Percentiles rank a stretch among this genome's conserved stretches.
Conservation (phyloP, 2,797 vertebrate genomes). For the Darevskia nairensis region DNA sequence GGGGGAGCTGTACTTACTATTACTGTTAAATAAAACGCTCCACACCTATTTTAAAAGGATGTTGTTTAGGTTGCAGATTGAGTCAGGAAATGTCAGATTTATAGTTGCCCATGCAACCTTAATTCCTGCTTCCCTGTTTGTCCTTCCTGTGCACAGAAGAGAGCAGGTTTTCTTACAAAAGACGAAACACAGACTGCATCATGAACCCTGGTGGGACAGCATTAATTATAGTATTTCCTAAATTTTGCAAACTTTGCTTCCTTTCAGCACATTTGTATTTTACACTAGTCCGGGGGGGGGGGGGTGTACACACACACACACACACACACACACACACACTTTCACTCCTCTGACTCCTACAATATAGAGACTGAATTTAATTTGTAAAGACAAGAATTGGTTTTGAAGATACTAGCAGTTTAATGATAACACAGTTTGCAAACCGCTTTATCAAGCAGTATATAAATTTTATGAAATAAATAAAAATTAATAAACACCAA, state of each 20-base stretch:
- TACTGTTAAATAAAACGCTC: conserved; percentile 11
- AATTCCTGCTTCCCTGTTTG: conserved; percentile 30
- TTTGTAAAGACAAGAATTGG: too few relatives aligned
- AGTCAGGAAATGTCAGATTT: conserved; percentile 44
- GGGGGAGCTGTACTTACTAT: not conserved
- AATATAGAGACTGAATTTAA: not conserved
- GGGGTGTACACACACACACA: not conserved
- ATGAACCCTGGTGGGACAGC: conserved; percentile 6
- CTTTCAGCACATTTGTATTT: conserved; percentile 21
- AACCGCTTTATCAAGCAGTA: too few relatives aligned
- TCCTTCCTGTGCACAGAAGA: conserved; percentile 39
- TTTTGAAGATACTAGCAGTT: too few relatives aligned
- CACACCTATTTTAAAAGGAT: conserved; percentile 29
- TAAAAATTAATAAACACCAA: too few relatives aligned
- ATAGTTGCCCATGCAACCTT: conserved; percentile 34
- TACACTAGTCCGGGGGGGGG: not conserved
- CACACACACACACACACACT: not conserved
- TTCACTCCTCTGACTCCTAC: not conserved
- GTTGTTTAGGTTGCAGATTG: conserved; percentile 34
- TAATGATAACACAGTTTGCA: too few relatives aligned
- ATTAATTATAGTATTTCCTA: conserved; percentile 41
- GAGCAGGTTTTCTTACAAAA: conserved; percentile 28
- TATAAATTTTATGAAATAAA: too few relatives aligned
- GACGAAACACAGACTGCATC: not conserved
- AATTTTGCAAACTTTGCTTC: conserved; percentile 35